phyloP scores from a whole-genome alignment of 53 echinoderm and acorn worm species.

The Mesocentrotus franciscanus region DNA sequence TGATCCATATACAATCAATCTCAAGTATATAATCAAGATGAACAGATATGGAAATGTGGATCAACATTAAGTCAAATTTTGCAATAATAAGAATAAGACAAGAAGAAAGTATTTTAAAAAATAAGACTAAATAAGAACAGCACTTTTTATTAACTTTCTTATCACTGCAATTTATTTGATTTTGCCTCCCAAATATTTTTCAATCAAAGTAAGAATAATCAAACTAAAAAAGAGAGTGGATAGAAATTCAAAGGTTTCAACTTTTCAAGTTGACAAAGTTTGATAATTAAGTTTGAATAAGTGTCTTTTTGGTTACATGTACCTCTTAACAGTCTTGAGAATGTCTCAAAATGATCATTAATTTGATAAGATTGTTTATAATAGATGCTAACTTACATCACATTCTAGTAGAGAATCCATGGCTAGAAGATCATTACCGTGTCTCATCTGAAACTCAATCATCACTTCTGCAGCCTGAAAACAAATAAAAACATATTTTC shows the following conservation, averaged over 20 bases:
- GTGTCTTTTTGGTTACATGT: neutral
- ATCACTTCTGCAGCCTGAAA: constrained; percentile 89
- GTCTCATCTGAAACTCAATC: constrained; percentile 97
- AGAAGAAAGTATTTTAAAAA: no score
- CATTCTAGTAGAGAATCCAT: constrained; percentile 87
- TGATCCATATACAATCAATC: neutral
- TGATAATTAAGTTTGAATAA: neutral
- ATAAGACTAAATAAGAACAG: no score
- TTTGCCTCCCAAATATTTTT: neutral
- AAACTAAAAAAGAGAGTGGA: neutral
- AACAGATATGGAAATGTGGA: no score
- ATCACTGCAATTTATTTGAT: neutral
- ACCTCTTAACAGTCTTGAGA: neutral
- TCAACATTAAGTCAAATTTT: no score
- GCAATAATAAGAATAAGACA: no score
- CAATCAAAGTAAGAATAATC: neutral
- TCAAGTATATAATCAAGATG: neutral
- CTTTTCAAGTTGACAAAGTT: neutral
- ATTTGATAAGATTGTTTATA: no score
- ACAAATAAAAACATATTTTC: neutral
- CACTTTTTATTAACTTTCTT: no score
- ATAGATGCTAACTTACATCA: constrained; percentile 81
- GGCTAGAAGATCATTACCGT: constrained; percentile 94
- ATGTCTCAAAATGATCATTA: neutral
- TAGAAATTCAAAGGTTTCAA: neutral